Base-by-base conservation (phyloP, 2,113 vertebrate species). In the Brachirus orientalis region DNA sequence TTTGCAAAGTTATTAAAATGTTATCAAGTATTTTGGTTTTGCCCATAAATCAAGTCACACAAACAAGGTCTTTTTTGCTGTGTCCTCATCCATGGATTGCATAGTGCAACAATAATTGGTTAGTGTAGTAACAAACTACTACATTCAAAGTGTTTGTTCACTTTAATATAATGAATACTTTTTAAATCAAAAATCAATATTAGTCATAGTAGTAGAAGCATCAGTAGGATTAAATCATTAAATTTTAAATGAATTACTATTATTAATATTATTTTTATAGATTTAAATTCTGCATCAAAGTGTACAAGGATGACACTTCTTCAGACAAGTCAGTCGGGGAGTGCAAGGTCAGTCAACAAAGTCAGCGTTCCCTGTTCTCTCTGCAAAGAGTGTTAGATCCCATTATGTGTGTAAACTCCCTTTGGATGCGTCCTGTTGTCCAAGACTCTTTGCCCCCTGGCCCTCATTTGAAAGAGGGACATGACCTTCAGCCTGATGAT, bases 261-360 rank as follows among this genome's bases (percentile, higher is more conserved):
- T n/a, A n/a, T n/a, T n/a, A n/a, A n/a, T n/a, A n/a, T n/a, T n/a
- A n/a, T n/a, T n/a, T n/a, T n/a, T n/a, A n/a, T n/a, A 28, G 6
- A 6, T 28, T 28, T 1, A 1, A 28, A 28, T 6, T 28, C 28
- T 28, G 28, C 48, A 22, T 45, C 36, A 53, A 61, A 75, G 53
- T n/a, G 11, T 9, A 62, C 37, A 11, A 44, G 51, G 71, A 57
- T 18, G 64, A 75, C 35, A 18, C 55, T 20, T 43, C 45, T 37
- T 58, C 38, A 40, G 55, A 54, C 66, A 35, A 28, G 82, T 51
- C 53, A 70, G 18, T n/a, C 38, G 58, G 57, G 37, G 68, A 55
- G 60, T 72, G 59, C 53, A 77, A 86, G 89, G 83, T 85, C 82
- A 87, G 67, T 70, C 67, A 56, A 54, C 76, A 80, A 72, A 83